These are phyloP conservation scores for Dynastes hyllus DNA, from an alignment of 2,888 invertebrate species.

Conservation along the genomic window DNA sequence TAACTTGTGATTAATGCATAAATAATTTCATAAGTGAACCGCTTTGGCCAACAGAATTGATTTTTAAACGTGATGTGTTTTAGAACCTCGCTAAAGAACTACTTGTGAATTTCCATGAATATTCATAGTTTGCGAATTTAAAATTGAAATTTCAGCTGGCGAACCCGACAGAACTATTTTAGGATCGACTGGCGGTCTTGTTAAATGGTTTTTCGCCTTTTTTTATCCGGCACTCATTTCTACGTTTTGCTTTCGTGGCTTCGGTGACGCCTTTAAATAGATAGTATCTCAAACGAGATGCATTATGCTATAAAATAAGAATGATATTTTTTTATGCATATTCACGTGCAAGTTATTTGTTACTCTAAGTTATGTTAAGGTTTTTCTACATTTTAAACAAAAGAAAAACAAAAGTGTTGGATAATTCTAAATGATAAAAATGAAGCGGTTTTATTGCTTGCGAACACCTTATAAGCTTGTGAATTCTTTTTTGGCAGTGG, in stretches of 20 bases:
- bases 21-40: slow-evolving; percentile 22
- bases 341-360: too few species aligned
- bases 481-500: too few species aligned
- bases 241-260: background rate
- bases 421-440: too few species aligned
- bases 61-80: background rate
- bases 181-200: background rate
- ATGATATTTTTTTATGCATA: too few species aligned
- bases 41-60: background rate
- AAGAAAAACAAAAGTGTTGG: too few species aligned
- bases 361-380: too few species aligned
- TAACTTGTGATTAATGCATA: slow-evolving; percentile 4
- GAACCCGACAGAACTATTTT: background rate
- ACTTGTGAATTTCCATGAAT: slow-evolving; percentile 1
- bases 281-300: too few species aligned
- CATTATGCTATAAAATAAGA: too few species aligned
- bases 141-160: slow-evolving; percentile 2
- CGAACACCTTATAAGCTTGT: too few species aligned
- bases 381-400: too few species aligned
- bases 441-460: too few species aligned
- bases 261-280: background rate
- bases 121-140: background rate
- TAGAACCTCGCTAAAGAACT: background rate
- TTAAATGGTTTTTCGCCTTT: background rate
- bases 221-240: background rate